Evolutionary conservation across 2,888 invertebrate genomes (phyloP).

Genomic region (Barypeithes pellucidus): DNA sequence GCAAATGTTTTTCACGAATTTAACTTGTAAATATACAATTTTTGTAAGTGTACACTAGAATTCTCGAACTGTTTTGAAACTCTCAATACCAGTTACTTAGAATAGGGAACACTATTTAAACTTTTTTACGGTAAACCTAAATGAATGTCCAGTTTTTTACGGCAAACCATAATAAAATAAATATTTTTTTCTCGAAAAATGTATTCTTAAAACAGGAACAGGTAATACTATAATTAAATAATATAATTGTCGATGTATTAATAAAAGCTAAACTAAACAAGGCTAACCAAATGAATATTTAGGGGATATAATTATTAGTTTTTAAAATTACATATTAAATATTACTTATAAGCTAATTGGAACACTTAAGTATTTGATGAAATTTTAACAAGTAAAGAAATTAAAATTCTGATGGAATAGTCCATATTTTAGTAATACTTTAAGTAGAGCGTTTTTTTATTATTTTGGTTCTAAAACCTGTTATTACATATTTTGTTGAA

Average conservation of each 20-base stretch:
- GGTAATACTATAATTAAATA: slow-evolving; percentile 10
- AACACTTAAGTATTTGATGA: slow-evolving; percentile 6
- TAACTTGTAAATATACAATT: slow-evolving; percentile 47
- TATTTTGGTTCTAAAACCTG: not conserved
- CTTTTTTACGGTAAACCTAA: too few relatives aligned
- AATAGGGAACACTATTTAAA: too few relatives aligned
- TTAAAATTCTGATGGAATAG: not conserved
- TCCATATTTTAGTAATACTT: not conserved
- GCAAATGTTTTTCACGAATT: slow-evolving; percentile 57
- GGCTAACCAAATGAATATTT: slow-evolving; percentile 1
- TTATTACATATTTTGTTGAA: not conserved
- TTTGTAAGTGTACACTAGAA: slow-evolving; percentile 16
- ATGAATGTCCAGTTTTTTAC: too few relatives aligned
- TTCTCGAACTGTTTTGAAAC: not conserved
- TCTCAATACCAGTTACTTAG: not conserved
- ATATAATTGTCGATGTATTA: slow-evolving; percentile 4
- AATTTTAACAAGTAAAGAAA: not conserved
- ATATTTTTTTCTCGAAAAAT: slow-evolving; percentile 1
- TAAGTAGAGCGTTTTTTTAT: not conserved
- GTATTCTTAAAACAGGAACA: slow-evolving; percentile 22
- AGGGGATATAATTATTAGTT: slow-evolving; percentile 8
- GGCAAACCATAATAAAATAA: too few relatives aligned
- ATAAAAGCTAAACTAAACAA: not conserved
- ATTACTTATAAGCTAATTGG: slow-evolving; percentile 11
- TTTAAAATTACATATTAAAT: slow-evolving; percentile 5